Evolutionary conservation across 2,113 vertebrate genomes (phyloP).

Genomic region (Centropus bengalensis): DNA sequence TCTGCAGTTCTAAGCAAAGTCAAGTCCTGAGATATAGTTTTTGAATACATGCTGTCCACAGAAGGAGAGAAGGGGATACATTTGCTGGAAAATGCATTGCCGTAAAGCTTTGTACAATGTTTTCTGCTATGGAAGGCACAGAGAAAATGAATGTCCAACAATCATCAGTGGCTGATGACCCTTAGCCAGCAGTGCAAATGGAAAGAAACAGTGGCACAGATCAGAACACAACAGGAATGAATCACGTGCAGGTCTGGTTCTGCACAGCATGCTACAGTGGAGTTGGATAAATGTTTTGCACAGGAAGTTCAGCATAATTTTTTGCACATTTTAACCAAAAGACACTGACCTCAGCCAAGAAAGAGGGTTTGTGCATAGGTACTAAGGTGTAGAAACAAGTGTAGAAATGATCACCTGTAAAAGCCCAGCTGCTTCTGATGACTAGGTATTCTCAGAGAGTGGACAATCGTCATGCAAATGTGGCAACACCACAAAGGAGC

Average conservation of each 20-base stretch:
- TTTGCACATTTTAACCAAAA: accelerated
- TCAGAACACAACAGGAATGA: not conserved
- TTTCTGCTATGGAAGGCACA: not conserved
- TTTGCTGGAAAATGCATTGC: not conserved
- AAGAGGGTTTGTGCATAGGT: not conserved
- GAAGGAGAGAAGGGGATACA: not conserved
- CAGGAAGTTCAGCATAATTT: not conserved
- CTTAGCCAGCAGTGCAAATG: not conserved
- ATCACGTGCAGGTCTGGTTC: not conserved
- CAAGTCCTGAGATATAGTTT: not conserved
- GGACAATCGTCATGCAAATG: not conserved
- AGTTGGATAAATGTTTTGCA: not conserved
- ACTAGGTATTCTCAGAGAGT: not conserved
- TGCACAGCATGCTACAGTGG: not conserved
- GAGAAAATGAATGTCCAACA: not conserved
- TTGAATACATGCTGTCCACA: not conserved
- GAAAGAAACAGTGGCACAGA: not conserved
- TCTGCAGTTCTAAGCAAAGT: not conserved
- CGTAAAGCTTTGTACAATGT: not conserved
- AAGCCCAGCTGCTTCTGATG: not conserved
- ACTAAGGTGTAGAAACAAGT: not conserved
- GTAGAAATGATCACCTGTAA: not conserved
- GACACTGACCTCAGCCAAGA: not conserved
- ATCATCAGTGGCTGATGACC: not conserved
- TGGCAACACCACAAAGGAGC: not conserved